These are phyloP conservation scores for Rhopalosiphum maidis DNA, from an alignment of 1,140 invertebrate species.

Conservation along the genomic window DNA sequence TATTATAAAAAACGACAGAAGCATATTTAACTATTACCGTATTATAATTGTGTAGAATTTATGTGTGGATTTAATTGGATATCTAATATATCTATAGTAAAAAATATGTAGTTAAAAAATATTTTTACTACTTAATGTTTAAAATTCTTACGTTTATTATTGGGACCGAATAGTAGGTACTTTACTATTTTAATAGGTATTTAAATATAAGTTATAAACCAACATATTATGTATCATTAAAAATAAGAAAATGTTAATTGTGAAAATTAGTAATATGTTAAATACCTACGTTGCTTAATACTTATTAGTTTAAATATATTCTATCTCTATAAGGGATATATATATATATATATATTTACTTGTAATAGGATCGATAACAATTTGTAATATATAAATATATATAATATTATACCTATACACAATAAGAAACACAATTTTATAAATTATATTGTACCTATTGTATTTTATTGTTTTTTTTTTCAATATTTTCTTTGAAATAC, in stretches of 20 bases:
- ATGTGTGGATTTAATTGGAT: no score
- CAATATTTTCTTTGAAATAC: neutral
- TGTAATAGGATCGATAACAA: neutral
- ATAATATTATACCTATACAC: neutral
- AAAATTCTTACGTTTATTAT: neutral
- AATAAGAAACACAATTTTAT: neutral
- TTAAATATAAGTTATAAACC: neutral
- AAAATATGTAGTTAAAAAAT: neutral
- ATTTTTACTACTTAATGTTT: neutral
- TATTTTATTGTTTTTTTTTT: neutral
- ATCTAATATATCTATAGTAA: neutral
- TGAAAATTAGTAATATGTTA: neutral
- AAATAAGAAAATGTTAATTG: neutral
- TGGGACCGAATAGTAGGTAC: neutral
- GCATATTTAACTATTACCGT: neutral
- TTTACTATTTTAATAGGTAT: neutral
- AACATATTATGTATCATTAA: neutral
- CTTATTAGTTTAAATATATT: neutral
- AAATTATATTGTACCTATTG: neutral
- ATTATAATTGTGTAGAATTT: neutral
- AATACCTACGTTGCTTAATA: neutral
- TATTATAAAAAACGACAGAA: neutral
- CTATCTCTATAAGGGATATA: neutral
- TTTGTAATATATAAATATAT: neutral
- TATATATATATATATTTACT: neutral